Evolutionary conservation across 2,888 invertebrate genomes (phyloP), one percentile per base, ranked within the genome.

Genomic region (Cacoxenus indagator): DNA sequence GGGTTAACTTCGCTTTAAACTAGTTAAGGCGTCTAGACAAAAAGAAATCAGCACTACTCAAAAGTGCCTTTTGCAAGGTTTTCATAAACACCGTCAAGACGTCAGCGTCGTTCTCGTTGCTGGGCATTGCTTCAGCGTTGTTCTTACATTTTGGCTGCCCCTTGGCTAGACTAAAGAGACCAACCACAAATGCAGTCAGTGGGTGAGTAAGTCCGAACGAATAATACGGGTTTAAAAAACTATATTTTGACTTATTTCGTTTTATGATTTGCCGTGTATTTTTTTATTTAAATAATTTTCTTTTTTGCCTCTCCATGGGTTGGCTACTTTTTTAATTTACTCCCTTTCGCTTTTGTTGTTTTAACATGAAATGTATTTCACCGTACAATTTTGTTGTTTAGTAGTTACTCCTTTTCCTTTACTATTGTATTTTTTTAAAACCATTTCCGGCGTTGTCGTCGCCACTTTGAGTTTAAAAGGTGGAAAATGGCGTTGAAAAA

Each of bases 401-500:
- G 26, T 22, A 24, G 2, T 46, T 1, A 11, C 27, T 65, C 19
- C n/a, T 51, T 29, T 3, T 51, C 54, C 26, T 11, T 48, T 19
- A n/a, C 11, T n/a, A 19, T 11, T 37, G 19, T 31, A 37, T 61
- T 61, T n/a, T 37, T 19, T 61, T 19, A 31, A 9, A 68, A 77
- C 70, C 72, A 75, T 70, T 74, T 73, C 72, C 72, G 70, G 29
- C 31, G 24, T 46, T n/a, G n/a, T n/a, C 6, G 62, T 67, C 67
- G 68, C 57, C 17, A 31, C 37, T 43, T 65, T 5, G 17, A 31
- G 64, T 64, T 65, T 24, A 69, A 69, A 68, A 71, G 69, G 75
- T 78, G 78, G 81, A 78, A 78, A 78, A 80, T 76, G 69, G 70
- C 72, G 78, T 76, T 66, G 70, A 17, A 59, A 19, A n/a, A 22